phyloP scores from a whole-genome alignment of 2,113 vertebrate species.

The Carlito syrichta region DNA sequence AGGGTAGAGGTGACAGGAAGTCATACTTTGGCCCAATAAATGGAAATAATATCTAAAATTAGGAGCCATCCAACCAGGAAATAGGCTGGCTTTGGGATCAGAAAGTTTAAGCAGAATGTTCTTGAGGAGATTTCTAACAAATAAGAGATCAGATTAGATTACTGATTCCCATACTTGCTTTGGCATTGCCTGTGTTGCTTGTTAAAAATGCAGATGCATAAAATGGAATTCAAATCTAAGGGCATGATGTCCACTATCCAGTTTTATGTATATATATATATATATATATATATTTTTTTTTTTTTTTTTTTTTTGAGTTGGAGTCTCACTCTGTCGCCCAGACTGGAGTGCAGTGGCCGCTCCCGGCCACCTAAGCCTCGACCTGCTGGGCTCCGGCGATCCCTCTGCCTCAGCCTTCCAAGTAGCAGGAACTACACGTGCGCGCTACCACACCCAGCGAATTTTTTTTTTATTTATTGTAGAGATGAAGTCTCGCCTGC shows the following conservation, averaged over 20 bases:
- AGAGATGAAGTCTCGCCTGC: too few species aligned
- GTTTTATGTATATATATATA: too few species aligned
- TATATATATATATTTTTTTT: too few species aligned
- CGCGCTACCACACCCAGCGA: too few species aligned
- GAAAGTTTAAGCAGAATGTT: not conserved
- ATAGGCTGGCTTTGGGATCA: not conserved
- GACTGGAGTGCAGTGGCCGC: too few species aligned
- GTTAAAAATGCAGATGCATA: not conserved
- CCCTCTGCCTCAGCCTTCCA: too few species aligned
- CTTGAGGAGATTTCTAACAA: not conserved
- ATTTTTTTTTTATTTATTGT: too few species aligned
- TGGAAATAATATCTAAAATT: slow-evolving; percentile 12
- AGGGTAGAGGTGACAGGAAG: not conserved
- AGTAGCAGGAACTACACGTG: too few species aligned
- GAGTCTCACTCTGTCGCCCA: too few species aligned
- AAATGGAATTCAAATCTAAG: not conserved
- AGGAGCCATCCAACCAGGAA: not conserved
- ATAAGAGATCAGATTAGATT: not conserved
- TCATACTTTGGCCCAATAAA: slow-evolving; percentile 2
- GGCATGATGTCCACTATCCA: not conserved
- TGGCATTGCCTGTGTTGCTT: not conserved
- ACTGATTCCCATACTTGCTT: not conserved
- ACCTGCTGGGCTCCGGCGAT: too few species aligned
- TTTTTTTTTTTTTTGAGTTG: too few species aligned
- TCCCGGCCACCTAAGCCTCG: too few species aligned